Conservation (phyloP, 2,888 invertebrate genomes). For the Hoplodrina blanda region DNA sequence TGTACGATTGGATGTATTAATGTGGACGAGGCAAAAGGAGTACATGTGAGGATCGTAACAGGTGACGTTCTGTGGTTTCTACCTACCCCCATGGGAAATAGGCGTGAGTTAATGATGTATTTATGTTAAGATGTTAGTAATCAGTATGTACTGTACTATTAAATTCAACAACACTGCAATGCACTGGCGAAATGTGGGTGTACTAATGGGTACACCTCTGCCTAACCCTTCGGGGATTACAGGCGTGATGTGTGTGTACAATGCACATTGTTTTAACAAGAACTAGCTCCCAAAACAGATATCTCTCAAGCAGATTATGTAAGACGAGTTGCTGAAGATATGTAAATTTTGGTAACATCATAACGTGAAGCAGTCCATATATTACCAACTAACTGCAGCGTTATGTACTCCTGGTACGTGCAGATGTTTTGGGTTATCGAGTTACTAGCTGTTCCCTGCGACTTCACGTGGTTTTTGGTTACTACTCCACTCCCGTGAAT, state of each 20-base stretch:
- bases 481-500: too few species aligned
- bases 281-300: slow-evolving; percentile 13
- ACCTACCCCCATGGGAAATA: too few species aligned
- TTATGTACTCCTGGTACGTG: slow-evolving; percentile 42
- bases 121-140: too few species aligned
- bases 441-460: neutral
- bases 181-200: too few species aligned
- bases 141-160: neutral
- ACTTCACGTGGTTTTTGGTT: too few species aligned
- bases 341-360: slow-evolving; percentile 46
- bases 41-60: too few species aligned
- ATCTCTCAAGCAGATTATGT: slow-evolving; percentile 31
- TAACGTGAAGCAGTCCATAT: slow-evolving; percentile 39
- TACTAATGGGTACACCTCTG: too few species aligned
- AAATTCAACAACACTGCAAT: slow-evolving; percentile 8
- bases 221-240: too few species aligned
- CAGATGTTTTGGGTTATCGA: neutral
- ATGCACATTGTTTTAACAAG: slow-evolving; percentile 6
- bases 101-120: too few species aligned
- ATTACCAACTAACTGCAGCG: slow-evolving; percentile 43
- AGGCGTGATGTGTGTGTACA: neutral
- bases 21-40: too few species aligned
- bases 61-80: too few species aligned
- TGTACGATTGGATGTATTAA: too few species aligned
- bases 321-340: slow-evolving; percentile 46